Evolutionary conservation across 2,113 vertebrate species (phyloP).

Genomic region (Nerophis lumbriciformis): DNA sequence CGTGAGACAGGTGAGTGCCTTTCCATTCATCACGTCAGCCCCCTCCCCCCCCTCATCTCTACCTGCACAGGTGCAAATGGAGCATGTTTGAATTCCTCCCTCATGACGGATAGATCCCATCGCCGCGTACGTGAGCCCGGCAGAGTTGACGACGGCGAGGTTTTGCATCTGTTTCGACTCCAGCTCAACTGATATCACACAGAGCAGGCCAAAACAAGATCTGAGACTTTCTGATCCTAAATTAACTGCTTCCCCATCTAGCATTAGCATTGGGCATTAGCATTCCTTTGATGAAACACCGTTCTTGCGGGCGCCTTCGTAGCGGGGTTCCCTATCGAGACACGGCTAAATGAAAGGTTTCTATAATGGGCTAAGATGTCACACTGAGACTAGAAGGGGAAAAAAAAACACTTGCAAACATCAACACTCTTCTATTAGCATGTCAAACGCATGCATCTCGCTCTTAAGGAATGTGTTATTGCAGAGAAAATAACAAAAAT

Average conservation of each 20-base stretch:
- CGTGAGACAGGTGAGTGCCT: constrained; percentile 59
- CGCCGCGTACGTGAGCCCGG: not conserved
- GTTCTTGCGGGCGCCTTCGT: not conserved
- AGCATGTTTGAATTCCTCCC: constrained; percentile 61
- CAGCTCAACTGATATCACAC: not conserved
- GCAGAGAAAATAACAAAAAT: too few species aligned
- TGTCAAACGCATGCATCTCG: not conserved
- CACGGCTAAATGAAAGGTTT: not conserved
- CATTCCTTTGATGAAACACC: constrained; percentile 7
- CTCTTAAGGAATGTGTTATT: too few species aligned
- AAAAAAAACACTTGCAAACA: not conserved
- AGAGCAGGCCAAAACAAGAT: not conserved
- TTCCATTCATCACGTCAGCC: constrained; percentile 39
- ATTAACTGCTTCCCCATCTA: not conserved
- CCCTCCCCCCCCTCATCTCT: constrained; percentile 27
- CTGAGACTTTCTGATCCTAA: not conserved
- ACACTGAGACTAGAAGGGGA: not conserved
- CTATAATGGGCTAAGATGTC: not conserved
- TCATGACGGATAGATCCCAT: constrained; percentile 23
- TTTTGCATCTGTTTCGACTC: not conserved
- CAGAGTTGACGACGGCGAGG: not conserved
- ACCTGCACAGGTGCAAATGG: constrained; percentile 44
- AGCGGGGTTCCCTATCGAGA: not conserved
- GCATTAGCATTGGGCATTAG: constrained; percentile 4
- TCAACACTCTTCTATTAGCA: not conserved